Evolutionary conservation across 2,797 vertebrate species (phyloP).

Genomic region (Dryobates pubescens): DNA sequence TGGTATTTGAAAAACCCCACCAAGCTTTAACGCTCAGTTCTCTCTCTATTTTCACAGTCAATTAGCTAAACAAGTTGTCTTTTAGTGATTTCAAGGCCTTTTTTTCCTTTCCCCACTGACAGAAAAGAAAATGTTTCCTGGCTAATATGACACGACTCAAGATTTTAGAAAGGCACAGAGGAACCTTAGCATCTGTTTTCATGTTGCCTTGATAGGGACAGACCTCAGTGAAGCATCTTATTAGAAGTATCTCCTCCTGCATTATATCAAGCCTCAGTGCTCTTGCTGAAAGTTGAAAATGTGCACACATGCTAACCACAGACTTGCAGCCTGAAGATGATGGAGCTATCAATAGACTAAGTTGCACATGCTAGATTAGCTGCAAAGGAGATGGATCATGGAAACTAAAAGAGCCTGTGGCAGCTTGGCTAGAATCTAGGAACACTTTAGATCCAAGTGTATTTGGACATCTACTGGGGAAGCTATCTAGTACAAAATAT

Average conservation of each 20-base stretch:
- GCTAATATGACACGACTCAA: not conserved
- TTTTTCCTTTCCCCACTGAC: not conserved
- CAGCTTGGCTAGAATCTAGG: constrained; percentile 52
- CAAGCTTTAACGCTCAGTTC: not conserved
- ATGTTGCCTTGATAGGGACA: not conserved
- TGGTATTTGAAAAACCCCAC: not conserved
- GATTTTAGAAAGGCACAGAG: not conserved
- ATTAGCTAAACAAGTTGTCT: not conserved
- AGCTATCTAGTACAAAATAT: constrained; percentile 15
- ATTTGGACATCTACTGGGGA: not conserved
- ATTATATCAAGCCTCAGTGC: not conserved
- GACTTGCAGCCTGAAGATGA: not conserved
- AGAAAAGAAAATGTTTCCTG: not conserved
- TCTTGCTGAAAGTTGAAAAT: not conserved
- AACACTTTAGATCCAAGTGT: constrained; percentile 47
- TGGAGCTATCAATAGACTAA: not conserved
- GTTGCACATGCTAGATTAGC: not conserved
- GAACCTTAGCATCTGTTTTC: constrained; percentile 8
- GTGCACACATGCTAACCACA: not conserved
- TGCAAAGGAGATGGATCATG: constrained; percentile 20
- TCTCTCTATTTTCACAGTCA: not conserved
- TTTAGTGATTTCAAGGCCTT: not conserved
- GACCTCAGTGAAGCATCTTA: not conserved
- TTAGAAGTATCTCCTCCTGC: constrained; percentile 3
- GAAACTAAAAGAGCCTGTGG: constrained; percentile 25